These are phyloP conservation scores for Hirudo medicinalis DNA, from an alignment of 1,140 invertebrate species.

Conservation along the genomic window DNA sequence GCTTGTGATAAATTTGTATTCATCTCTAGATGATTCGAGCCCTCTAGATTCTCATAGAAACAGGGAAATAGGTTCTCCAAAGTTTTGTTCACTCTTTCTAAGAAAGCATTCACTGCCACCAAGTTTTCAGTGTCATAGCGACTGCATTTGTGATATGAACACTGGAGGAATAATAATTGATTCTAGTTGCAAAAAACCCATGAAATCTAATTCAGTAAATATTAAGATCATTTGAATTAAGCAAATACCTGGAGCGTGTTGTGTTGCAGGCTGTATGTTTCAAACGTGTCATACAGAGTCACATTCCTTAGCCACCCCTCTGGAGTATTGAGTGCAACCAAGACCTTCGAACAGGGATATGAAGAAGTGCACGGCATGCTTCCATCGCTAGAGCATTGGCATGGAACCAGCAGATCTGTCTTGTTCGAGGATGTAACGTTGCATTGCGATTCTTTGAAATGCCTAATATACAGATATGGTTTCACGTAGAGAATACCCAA, in stretches of 20 bases:
- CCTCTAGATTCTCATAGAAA: constrained; percentile 13
- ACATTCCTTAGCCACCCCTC: constrained; percentile 16
- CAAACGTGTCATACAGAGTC: constrained; percentile 21
- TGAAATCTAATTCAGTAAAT: not conserved
- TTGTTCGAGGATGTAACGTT: not conserved
- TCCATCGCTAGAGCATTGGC: constrained; percentile 19
- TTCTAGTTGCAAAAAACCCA: not conserved
- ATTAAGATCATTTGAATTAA: not conserved
- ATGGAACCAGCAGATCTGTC: constrained; percentile 11
- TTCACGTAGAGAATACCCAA: constrained; percentile 21
- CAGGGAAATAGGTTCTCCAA: constrained; percentile 12
- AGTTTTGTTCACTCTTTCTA: not conserved
- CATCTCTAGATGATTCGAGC: not conserved
- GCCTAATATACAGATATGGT: constrained; percentile 20
- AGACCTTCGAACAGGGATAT: constrained; percentile 18
- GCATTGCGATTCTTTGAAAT: constrained; percentile 15
- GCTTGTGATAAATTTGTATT: not conserved
- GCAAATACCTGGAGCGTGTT: constrained; percentile 17
- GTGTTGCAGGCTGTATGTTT: constrained; percentile 20
- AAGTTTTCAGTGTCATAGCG: constrained; percentile 14
- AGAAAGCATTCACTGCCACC: constrained; percentile 17
- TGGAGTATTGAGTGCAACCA: constrained; percentile 17
- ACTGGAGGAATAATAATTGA: constrained; percentile 17
- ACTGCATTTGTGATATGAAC: constrained; percentile 24
- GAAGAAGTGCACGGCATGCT: constrained; percentile 15